Evolutionary conservation across 2,888 invertebrate genomes (phyloP).

Genomic region (Encarsia formosa): DNA sequence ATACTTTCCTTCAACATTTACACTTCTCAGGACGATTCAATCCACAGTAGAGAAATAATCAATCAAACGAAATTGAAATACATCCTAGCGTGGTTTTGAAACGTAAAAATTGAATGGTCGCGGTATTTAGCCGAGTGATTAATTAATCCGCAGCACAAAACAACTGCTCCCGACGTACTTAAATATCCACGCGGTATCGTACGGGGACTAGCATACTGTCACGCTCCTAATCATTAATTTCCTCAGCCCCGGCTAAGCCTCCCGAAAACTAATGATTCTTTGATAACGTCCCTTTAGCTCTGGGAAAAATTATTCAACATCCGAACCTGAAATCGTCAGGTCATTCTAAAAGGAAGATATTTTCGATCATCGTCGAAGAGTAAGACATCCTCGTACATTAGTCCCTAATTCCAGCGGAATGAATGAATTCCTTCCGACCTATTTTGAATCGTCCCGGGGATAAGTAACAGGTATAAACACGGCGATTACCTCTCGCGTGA

Average conservation of each 20-base stretch:
- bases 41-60: too few species aligned
- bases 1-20: too few species aligned
- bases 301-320: too few species aligned
- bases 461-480: conserved; percentile 36
- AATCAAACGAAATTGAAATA: too few species aligned
- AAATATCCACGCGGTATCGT: conserved; percentile 47
- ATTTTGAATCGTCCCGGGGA: conserved; percentile 31
- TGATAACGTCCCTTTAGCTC: conserved; percentile 47
- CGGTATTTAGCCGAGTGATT: too few species aligned
- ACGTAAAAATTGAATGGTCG: too few species aligned
- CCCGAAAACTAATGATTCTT: conserved; percentile 49
- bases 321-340: too few species aligned
- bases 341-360: conserved; percentile 19
- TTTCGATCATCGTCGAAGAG: conserved; percentile 19
- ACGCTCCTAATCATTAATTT: conserved; percentile 48
- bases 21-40: too few species aligned
- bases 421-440: conserved; percentile 34
- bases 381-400: conserved; percentile 25
- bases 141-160: too few species aligned
- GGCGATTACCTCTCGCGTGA: conserved; percentile 31
- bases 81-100: too few species aligned
- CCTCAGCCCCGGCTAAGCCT: conserved; percentile 45
- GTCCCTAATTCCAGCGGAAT: conserved; percentile 28
- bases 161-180: too few species aligned
- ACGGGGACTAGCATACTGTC: conserved; percentile 35